These are phyloP conservation scores for Cataglyphis rosenhaueri DNA, from an alignment of 2,888 invertebrate genomes.

Conservation along the genomic window DNA sequence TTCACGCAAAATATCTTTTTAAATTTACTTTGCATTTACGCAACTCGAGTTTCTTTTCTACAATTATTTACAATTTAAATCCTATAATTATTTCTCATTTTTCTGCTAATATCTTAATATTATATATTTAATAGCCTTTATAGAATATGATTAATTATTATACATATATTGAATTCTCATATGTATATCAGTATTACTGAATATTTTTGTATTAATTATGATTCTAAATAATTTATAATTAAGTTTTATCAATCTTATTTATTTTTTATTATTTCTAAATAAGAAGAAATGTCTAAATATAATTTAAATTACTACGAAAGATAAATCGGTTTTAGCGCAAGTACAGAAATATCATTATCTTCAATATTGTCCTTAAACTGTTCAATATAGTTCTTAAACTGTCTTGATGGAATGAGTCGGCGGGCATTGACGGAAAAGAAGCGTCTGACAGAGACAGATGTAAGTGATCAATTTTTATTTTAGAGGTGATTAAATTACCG, in stretches of 20 bases:
- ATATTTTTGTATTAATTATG: not conserved
- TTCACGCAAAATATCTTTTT: not conserved
- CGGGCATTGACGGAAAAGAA: constrained; percentile 32
- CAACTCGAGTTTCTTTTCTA: not conserved
- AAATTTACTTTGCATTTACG: not conserved
- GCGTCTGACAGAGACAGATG: constrained; percentile 48
- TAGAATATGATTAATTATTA: not conserved
- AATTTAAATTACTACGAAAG: not conserved
- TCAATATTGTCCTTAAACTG: not conserved
- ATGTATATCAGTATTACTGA: not conserved
- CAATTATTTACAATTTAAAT: not conserved
- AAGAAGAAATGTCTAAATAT: not conserved
- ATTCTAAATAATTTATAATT: not conserved
- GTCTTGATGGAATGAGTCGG: not conserved
- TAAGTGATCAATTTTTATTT: constrained; percentile 48
- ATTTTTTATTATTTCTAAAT: not conserved
- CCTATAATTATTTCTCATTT: not conserved
- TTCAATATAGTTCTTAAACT: constrained; percentile 3
- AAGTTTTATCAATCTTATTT: not conserved
- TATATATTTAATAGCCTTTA: not conserved
- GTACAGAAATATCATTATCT: not conserved
- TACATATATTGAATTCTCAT: not conserved
- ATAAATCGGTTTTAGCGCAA: not conserved
- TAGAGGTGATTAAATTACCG: constrained; percentile 40
- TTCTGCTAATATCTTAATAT: not conserved